These are phyloP conservation scores for Petrosia ficiformis DNA, from an alignment of 37 sponge, comb jelly and placozoan genomes.

Conservation along the genomic window DNA sequence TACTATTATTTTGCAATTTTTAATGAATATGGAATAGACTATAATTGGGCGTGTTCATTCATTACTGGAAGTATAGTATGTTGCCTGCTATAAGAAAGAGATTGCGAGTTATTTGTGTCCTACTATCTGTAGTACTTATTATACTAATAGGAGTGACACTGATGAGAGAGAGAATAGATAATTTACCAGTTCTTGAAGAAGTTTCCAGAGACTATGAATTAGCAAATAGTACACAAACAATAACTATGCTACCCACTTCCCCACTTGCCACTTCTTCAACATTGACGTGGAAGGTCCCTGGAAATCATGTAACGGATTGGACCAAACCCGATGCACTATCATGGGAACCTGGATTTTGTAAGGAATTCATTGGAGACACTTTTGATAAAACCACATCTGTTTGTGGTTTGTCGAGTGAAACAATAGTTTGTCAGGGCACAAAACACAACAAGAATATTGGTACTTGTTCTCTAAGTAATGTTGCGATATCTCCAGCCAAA, in stretches of 20 bases:
- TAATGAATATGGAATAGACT: too few species aligned
- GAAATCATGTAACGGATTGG: neutral
- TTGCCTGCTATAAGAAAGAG: too few species aligned
- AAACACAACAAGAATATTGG: constrained; percentile 26
- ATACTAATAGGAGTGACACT: too few species aligned
- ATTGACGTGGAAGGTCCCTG: neutral
- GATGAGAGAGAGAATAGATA: too few species aligned
- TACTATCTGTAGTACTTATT: too few species aligned
- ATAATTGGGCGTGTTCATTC: too few species aligned
- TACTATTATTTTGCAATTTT: too few species aligned
- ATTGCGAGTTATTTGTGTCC: too few species aligned
- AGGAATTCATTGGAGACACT: constrained; percentile 46
- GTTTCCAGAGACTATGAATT: too few species aligned
- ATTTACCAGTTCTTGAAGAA: too few species aligned
- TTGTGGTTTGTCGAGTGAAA: constrained; percentile 9
- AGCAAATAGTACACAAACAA: too few species aligned
- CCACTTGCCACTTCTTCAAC: neutral
- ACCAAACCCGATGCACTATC: neutral
- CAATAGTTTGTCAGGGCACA: constrained; percentile 37
- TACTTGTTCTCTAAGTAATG: constrained; percentile 24
- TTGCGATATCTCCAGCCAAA: constrained; percentile 20
- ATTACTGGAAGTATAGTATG: too few species aligned
- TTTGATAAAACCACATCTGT: constrained; percentile 13
- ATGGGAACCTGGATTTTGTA: constrained; percentile 53
- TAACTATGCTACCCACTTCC: neutral